A percentile compares a stretch with the other conserved stretches of the same genome.
These are phyloP conservation scores for Masnerella sp. DNA, from an alignment of 2,888 invertebrate genomes.

Conservation along the genomic window DNA sequence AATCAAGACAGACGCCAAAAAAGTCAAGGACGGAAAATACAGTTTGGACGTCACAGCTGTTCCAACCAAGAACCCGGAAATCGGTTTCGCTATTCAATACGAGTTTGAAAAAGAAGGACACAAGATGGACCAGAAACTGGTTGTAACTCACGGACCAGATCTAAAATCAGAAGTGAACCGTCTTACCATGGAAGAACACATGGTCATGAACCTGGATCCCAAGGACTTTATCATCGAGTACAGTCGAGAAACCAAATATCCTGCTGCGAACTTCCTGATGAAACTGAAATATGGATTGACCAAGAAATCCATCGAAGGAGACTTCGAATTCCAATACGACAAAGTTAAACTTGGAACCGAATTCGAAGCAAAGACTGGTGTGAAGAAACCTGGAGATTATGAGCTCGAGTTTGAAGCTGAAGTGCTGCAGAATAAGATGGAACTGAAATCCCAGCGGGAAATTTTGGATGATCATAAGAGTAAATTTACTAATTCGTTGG, in stretches of 20 bases:
- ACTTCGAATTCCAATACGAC: slow-evolving; percentile 80
- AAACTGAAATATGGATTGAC: slow-evolving; percentile 81
- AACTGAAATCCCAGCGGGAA: slow-evolving; percentile 80
- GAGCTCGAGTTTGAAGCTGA: slow-evolving; percentile 80
- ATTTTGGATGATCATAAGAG: slow-evolving; percentile 80
- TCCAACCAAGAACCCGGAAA: slow-evolving; percentile 81
- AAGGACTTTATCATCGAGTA: slow-evolving; percentile 79
- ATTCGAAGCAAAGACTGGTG: slow-evolving; percentile 77
- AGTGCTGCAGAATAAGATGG: slow-evolving; percentile 79
- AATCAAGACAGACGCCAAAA: slow-evolving; percentile 78
- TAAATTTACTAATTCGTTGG: slow-evolving; percentile 81
- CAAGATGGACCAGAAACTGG: slow-evolving; percentile 78
- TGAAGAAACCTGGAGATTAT: slow-evolving; percentile 79
- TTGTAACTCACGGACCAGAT: slow-evolving; percentile 82
- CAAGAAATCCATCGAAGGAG: slow-evolving; percentile 80
- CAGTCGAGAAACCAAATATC: slow-evolving; percentile 77
- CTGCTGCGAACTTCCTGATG: slow-evolving; percentile 65
- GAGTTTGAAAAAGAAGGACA: slow-evolving; percentile 77
- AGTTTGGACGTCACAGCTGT: slow-evolving; percentile 79
- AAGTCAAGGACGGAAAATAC: slow-evolving; percentile 76
- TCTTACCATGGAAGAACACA: slow-evolving; percentile 76
- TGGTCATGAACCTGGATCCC: slow-evolving; percentile 60
- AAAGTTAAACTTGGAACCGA: slow-evolving; percentile 80
- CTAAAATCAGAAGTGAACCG: slow-evolving; percentile 80
- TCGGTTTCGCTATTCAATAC: slow-evolving; percentile 82